These are phyloP conservation scores for Orientallactaga bullata DNA, from an alignment of 2,113 vertebrate genomes.

Conservation along the genomic window DNA sequence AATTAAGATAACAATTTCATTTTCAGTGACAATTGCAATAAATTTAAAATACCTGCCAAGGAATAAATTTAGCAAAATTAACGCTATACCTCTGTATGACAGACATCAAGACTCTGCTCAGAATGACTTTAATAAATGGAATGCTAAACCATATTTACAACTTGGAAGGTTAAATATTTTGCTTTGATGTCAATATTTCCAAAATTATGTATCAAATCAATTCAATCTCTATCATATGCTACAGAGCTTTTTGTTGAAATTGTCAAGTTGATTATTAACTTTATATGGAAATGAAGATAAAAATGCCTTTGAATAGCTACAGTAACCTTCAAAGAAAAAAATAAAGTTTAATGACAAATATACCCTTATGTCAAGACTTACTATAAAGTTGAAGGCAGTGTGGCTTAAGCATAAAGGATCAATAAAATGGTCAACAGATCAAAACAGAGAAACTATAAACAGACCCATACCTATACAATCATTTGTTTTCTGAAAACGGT, in stretches of 20 bases:
- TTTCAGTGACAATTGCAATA: constrained; percentile 24
- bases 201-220: neutral
- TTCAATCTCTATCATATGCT: neutral
- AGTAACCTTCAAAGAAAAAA: neutral
- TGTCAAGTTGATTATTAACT: constrained; percentile 11
- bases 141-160: neutral
- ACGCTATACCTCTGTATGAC: neutral
- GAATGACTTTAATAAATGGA: neutral
- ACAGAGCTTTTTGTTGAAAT: neutral
- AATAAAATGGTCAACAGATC: neutral
- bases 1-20: constrained; percentile 41
- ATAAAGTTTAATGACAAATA: constrained; percentile 9
- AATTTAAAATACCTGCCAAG: neutral
- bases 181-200: neutral
- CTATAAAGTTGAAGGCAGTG: neutral
- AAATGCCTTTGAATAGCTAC: neutral
- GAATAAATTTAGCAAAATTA: neutral
- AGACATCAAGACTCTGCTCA: neutral
- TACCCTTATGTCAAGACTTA: neutral
- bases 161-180: neutral
- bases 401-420: neutral
- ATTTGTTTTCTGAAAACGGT: constrained; percentile 11
- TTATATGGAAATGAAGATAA: constrained; percentile 1
- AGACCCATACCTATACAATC: neutral
- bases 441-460: neutral